These are phyloP conservation scores for Cyanocitta stelleri DNA, from an alignment of 2,113 vertebrate genomes.

Conservation along the genomic window DNA sequence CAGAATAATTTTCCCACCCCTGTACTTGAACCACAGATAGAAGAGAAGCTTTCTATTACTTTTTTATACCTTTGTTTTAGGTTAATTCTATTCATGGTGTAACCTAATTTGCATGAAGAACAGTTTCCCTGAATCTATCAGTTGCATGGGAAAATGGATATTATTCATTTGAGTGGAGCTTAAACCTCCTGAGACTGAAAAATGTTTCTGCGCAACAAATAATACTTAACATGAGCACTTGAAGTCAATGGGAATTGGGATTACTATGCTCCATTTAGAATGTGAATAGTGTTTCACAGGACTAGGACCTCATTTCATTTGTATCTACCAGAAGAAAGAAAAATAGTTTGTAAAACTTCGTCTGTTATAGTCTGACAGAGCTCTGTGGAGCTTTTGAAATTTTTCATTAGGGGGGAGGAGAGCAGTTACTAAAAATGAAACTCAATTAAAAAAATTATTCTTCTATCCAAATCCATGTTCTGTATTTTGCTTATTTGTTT, in stretches of 20 bases:
- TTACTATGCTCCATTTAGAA: constrained; percentile 1
- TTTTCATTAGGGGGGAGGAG: not conserved
- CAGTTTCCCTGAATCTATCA: not conserved
- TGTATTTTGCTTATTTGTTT: not conserved
- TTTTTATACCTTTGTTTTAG: not conserved
- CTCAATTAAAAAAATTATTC: not conserved
- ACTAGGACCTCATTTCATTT: not conserved
- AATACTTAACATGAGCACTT: constrained; percentile 28
- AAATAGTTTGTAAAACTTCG: not conserved
- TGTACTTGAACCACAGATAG: not conserved
- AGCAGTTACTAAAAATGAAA: not conserved
- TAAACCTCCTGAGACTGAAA: constrained; percentile 18
- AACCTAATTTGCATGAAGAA: constrained; percentile 17
- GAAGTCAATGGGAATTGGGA: constrained; percentile 32
- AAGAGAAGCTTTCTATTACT: not conserved
- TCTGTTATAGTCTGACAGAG: not conserved
- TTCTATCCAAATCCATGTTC: not conserved
- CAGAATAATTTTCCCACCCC: not conserved
- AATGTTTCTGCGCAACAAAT: constrained; percentile 30
- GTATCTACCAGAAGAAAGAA: not conserved
- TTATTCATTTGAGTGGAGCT: not conserved
- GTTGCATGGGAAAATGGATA: constrained; percentile 9
- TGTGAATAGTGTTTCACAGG: not conserved
- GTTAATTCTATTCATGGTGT: constrained; percentile 1
- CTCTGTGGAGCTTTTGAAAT: not conserved